Evolutionary conservation across 2,888 invertebrate genomes (phyloP), one percentile per base, ranked within the genome.

Genomic region (Eulithis prunata): DNA sequence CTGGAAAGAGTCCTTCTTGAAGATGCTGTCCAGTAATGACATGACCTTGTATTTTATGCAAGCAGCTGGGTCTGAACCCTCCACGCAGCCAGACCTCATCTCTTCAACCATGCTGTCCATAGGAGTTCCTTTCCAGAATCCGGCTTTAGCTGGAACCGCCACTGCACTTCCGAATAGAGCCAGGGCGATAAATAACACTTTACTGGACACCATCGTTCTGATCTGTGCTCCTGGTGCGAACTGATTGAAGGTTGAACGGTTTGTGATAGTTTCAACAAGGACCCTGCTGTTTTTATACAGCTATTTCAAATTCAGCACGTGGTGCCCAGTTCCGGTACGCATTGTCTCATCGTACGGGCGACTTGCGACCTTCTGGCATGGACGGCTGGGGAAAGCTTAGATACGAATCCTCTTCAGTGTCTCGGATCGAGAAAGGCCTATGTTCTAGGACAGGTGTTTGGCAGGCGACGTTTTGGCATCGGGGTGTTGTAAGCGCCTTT

Each of bases 41-140:
- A 97, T 95, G 71, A 97, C 96, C 85, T 96, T 96, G 93, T 95
- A 96, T 88, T 97, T 97, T 88, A 97, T 95, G 90, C 97, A 97
- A 72, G 97, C 95, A 64, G 97, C 94, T 21, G 96, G 95, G 84
- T 97, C 97, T 75, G 95, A 95, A 75, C 96, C 96, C 77, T 95
- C 95, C 49, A 94, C 94, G 86, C 97, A 97, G 81, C 96, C 95
- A 63, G 94, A 94, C 81, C 95, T 94, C 94, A 96, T 96, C 87
- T 96, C 96, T 79, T 96, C 96, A 56, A 97, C 95, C 90, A 96
- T 94, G 61, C 94, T 92, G 79, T 96, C 96, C 94, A 97, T 94
- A 75, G 95, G 94, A 13, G 95, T 95, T 69, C 95, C 95, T 78
- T 95, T 95, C 95, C 95, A 96, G 86, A 95, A 95, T 57, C 94